Percentiles rank a stretch among this genome's conserved stretches.
Evolutionary conservation across 2,888 invertebrate species (phyloP).

Genomic region (Beris morrisii): DNA sequence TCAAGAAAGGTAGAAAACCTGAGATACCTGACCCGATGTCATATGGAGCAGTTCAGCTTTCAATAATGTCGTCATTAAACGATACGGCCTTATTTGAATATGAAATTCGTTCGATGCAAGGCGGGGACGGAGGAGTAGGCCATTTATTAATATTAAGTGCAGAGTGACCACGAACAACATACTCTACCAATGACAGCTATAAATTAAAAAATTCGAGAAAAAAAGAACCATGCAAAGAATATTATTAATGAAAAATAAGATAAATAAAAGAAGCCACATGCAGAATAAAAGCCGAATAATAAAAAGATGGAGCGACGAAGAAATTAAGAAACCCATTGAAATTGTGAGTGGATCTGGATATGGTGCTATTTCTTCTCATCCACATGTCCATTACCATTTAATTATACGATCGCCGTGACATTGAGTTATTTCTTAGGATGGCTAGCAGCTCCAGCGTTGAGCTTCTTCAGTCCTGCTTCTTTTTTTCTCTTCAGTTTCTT

Average conservation of each 20-base stretch:
- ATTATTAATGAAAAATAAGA: not conserved
- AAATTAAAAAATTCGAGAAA: constrained; percentile 26
- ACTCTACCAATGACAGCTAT: constrained; percentile 26
- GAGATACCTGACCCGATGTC: no score
- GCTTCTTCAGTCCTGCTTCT: constrained; percentile 6
- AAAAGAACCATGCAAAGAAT: constrained; percentile 7
- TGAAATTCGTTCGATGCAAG: no score
- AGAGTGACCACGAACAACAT: no score
- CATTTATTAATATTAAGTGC: no score
- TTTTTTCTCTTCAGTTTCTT: no score
- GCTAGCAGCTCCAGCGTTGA: not conserved
- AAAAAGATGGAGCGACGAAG: constrained; percentile 2
- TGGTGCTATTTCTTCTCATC: constrained; percentile 36
- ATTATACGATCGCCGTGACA: constrained; percentile 37
- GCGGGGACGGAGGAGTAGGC: no score
- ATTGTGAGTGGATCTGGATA: constrained; percentile 24
- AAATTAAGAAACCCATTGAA: constrained; percentile 34
- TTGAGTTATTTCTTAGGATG: constrained; percentile 35
- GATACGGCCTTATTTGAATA: no score
- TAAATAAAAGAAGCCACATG: constrained; percentile 4
- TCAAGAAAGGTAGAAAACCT: no score
- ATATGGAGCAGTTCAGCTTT: no score
- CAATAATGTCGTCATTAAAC: no score
- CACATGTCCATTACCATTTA: constrained; percentile 40
- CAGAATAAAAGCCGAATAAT: no score